Evolutionary conservation across 2,797 vertebrate genomes (phyloP), one percentile per base, ranked within the genome.

Genomic region (Sebastes flavidus): DNA sequence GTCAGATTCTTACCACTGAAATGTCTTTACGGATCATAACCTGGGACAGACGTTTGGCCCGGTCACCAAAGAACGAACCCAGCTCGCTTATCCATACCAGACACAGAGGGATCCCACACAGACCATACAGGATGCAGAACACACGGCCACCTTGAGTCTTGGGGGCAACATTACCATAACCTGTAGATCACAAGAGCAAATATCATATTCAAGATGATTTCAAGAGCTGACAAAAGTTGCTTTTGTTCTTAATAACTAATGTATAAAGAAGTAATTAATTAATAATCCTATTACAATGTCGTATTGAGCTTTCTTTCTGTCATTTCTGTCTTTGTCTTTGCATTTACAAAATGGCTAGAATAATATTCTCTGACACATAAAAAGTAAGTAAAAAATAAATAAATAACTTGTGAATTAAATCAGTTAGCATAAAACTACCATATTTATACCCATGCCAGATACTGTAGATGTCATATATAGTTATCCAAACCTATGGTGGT

Each of bases 101-200:
- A 83, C 98, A 99, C 52, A 99, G 96, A 0, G 98, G 98, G 84
- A 98, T 98, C 78, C 98, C 98, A 71, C 96, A 99, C 62, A 99
- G 96, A 10, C 98, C 98, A 2, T 98, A 99, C 90, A 99, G 95
- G 91, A 99, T 97, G 87, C 97, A 99, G 95, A 99, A 99, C 80
- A 98, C 92, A n/a, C 97, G 97, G 1, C 98, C 98, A 0, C 95
- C 89, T 0, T 92, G 65, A 5, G 98, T 99, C 91, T 98, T 99
- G 0, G 98, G 98, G 69, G 98, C 97, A 75, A 99, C 96, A 42
- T 99, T 98, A 74, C 98, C 98, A 25, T 99, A 99, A 87, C 98
- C 98, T 97, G 65, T 8, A 79, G 58, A 71, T 62, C 3, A 72
- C 12, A 60, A 65, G 9, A 72, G 10, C 14, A 73, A 60, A 65